Base-by-base conservation (phyloP, 92 coral and sea anemone genomes). In the Bergia puertoricense region DNA sequence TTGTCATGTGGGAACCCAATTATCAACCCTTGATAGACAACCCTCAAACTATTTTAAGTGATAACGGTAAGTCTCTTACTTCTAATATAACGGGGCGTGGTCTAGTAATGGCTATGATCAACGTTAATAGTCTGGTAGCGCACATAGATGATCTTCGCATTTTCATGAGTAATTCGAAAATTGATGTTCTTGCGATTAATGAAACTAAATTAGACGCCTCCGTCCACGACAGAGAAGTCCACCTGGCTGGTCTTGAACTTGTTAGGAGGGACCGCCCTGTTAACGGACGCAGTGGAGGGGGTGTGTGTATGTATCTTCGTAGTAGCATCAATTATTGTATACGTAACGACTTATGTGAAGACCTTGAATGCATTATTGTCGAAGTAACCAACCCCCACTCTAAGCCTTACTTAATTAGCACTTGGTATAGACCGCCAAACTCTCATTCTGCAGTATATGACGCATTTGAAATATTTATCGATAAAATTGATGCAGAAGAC, bases 401-500 rank as follows among this genome's bases (percentile, higher is more conserved):
- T 57, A 57, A 57, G 66, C 66, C 66, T 57, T 72, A 72, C 10
- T 72, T 72, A 72, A 6, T 72, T 16, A 72, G 4, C 76, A 72
- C 76, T 22, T 20, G 76, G 39, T 72, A 72, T 1, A 72, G 76
- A 72, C 76, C 76, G 39, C 76, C 76, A 72, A 72, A 72, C 40
- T 72, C 76, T 72, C 76, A n/a, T 72, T 22, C 76, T 16, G 76
- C 39, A 0, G 76, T 72, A 3, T 72, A 72, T 72, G 2, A 72
- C 40, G 76, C 10, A 1, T 72, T 72, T 72, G 76, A 72, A 72
- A 0, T 10, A n/a, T 72, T 72, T 20, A 72, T 72, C 30, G 30
- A 30, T 30, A 30, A 30, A 30, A 30, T 30, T 30, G 30, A 30
- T 30, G 30, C 30, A 30, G 66, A 57, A 57, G 66, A 57, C 66